Evolutionary conservation across 2,113 vertebrate genomes (phyloP).

Genomic region (Murina feae): DNA sequence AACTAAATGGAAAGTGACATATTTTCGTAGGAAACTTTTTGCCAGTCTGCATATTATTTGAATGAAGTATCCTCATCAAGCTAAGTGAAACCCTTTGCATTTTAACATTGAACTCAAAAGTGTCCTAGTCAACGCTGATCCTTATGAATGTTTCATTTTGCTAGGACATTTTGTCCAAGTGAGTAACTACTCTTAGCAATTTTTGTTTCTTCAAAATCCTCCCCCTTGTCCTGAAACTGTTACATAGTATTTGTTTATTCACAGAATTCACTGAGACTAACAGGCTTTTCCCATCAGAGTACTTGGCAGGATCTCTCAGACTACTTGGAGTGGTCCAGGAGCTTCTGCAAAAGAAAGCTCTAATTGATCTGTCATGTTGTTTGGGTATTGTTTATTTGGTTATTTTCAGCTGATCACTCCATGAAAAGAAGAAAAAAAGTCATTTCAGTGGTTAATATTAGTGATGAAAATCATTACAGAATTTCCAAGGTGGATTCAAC

Average conservation of each 20-base stretch:
- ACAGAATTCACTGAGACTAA: neutral
- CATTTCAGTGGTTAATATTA: neutral
- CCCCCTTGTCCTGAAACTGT: neutral
- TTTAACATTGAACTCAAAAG: constrained; percentile 12
- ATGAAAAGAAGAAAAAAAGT: neutral
- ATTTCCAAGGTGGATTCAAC: neutral
- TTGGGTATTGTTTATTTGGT: neutral
- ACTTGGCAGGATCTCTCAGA: neutral
- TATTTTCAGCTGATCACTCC: neutral
- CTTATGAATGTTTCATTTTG: constrained; percentile 8
- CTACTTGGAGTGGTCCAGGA: neutral
- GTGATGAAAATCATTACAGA: neutral
- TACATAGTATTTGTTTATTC: neutral
- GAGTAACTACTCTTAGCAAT: neutral
- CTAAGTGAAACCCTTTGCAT: neutral
- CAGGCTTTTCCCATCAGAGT: neutral
- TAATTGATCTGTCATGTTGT: neutral
- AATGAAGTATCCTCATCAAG: neutral
- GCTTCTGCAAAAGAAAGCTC: neutral
- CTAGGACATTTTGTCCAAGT: constrained; percentile 9
- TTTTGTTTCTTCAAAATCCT: constrained; percentile 41
- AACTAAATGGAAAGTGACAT: neutral
- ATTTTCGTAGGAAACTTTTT: constrained; percentile 24
- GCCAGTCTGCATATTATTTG: neutral
- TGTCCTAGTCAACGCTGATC: neutral